Base-by-base conservation (phyloP, 2,888 invertebrate species). In the Zootermopsis nevadensis region DNA sequence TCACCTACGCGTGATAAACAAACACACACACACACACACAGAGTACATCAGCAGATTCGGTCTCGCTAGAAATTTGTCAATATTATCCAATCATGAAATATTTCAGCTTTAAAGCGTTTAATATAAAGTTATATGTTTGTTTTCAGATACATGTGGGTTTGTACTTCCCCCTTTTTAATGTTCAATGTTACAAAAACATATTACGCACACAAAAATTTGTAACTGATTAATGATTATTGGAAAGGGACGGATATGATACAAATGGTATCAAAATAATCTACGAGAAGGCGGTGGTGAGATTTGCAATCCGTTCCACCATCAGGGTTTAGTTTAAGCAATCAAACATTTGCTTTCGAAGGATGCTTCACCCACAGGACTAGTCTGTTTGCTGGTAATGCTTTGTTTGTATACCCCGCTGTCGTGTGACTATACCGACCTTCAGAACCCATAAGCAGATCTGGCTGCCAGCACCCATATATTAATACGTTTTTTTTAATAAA, bases 271-370 rank as follows among this genome's bases (percentile, higher is more conserved):
- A 69, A 69, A 69, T 33, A 2, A 69, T 69, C 33, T 24, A 22
- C 27, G 69, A 69, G 69, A 33, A 22, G 15, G 31, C 69, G 69
- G 19, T 60, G 27, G 1, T 60, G 60, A 48, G 48, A 48, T 66
- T 66, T 19, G 10, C 66, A 66, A 22, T 22, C 69, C 33, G 19
- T 31, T 19, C 69, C 33, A 69, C 69, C 22, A 8, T 69, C 33
- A 33, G 33, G 2, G 15, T 33, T 1, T 31, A 33, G 33, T 69
- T 69, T 69, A 69, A 69, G 33, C 69, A 69, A 33, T 69, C 69
- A 69, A 69, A 69, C 33, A 33, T 69, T 69, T 69, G 33, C 69
- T 69, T 69, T 69, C 33, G 33, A 22, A 69, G 4, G 33, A 69
- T 33, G 69, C 31, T 30, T 33, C n/a, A 60, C 60, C 27, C 60